Evolutionary conservation across 1,140 invertebrate genomes (phyloP).

Genomic region (Aporrectodea caliginosa): DNA sequence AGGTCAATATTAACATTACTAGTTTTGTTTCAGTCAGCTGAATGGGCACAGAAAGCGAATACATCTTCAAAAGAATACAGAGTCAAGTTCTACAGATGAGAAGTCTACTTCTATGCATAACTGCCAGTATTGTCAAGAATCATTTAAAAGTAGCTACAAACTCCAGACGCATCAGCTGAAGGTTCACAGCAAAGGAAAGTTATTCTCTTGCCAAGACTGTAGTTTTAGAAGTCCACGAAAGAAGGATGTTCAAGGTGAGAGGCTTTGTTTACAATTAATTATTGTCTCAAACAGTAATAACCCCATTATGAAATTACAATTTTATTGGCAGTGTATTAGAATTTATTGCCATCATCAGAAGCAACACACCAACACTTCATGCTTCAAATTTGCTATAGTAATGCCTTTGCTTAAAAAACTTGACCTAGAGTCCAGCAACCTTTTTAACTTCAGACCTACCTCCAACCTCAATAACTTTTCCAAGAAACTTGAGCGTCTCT

Average conservation of each 20-base stretch:
- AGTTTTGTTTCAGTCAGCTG: neutral
- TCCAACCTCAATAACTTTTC: too few relatives aligned
- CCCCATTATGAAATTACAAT: too few relatives aligned
- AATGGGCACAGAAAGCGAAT: neutral
- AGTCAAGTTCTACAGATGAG: neutral
- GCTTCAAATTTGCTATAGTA: too few relatives aligned
- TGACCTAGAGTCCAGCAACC: too few relatives aligned
- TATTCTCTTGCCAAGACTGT: conserved; percentile 30
- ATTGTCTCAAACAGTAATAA: too few relatives aligned
- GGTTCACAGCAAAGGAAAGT: conserved; percentile 29
- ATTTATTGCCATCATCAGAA: too few relatives aligned
- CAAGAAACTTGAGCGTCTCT: too few relatives aligned
- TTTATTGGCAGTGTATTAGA: too few relatives aligned
- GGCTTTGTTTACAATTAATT: neutral
- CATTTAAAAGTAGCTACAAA: conserved; percentile 25
- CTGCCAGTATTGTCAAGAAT: conserved; percentile 26
- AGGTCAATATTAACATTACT: too few relatives aligned
- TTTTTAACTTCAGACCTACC: too few relatives aligned
- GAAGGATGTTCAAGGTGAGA: conserved; percentile 33
- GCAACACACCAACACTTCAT: too few relatives aligned
- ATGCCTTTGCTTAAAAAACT: too few relatives aligned
- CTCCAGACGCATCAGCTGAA: conserved; percentile 32
- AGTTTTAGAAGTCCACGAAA: conserved; percentile 32
- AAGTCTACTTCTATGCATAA: neutral
- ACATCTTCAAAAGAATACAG: neutral